Percentiles rank a stretch among this genome's conserved stretches.
Conservation (phyloP, 2,888 invertebrate genomes). For the Leistus spinibarbis region DNA sequence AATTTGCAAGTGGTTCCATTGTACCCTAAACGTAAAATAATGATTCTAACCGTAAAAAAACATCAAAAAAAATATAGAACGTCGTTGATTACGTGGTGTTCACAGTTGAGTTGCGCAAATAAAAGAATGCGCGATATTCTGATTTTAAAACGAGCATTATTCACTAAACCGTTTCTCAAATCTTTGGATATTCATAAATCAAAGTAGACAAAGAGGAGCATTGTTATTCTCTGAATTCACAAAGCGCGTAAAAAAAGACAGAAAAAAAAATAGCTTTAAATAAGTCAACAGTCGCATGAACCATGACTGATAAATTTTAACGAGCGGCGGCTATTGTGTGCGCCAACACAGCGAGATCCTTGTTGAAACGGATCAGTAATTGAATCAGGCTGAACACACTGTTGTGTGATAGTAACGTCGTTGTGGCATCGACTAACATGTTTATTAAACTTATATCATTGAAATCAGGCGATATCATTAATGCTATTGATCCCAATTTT, state of each 20-base stretch:
- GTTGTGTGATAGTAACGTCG: conserved; percentile 1
- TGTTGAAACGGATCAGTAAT: conserved; percentile 15
- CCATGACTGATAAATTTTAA: conserved; percentile 15
- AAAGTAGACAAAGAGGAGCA: neutral
- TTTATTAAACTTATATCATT: conserved; percentile 17
- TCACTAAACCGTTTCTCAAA: neutral
- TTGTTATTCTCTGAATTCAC: conserved; percentile 2
- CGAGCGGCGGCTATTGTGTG: conserved; percentile 8
- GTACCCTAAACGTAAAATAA: neutral
- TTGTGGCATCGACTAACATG: conserved; percentile 10
- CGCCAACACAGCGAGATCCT: neutral
- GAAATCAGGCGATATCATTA: conserved; percentile 10
- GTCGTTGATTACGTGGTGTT: neutral
- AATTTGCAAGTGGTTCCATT: neutral
- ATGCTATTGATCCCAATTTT: conserved; percentile 1
- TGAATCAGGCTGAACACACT: neutral
- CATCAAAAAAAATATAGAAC: neutral
- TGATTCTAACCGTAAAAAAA: neutral
- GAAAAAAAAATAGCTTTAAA: neutral
- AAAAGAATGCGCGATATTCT: neutral
- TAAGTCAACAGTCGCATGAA: conserved; percentile 10
- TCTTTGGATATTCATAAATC: conserved; percentile 6
- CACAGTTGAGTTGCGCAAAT: neutral
- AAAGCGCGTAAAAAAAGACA: neutral
- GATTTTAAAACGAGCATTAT: neutral